A percentile compares a stretch with the other conserved stretches of the same genome.
These are phyloP conservation scores for Callimorpha dominula DNA, from an alignment of 2,888 invertebrate genomes.

Conservation along the genomic window DNA sequence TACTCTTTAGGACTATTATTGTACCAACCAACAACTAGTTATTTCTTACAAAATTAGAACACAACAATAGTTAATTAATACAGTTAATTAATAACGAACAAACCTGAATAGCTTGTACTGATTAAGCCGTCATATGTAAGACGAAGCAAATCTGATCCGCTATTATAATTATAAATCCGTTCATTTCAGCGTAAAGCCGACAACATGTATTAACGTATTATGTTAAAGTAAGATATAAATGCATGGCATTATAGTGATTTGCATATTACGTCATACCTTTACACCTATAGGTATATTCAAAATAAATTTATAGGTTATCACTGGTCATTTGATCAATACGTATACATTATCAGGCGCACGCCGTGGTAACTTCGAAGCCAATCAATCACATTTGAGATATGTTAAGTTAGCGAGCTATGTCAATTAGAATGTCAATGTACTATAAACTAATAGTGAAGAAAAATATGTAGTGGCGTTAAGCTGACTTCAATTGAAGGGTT, in stretches of 20 bases:
- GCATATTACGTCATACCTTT: slow-evolving; percentile 16
- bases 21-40: neutral
- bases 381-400: no score
- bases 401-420: no score
- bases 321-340: no score
- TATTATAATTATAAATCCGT: slow-evolving; percentile 36
- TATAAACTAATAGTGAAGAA: no score
- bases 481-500: no score
- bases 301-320: no score
- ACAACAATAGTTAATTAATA: slow-evolving; percentile 41
- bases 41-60: slow-evolving; percentile 18
- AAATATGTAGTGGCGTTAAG: no score
- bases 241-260: slow-evolving; percentile 16
- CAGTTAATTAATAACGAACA: slow-evolving; percentile 41
- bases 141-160: slow-evolving; percentile 39
- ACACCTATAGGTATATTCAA: neutral
- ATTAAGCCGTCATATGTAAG: slow-evolving; percentile 38
- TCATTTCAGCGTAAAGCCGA: slow-evolving; percentile 32
- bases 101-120: slow-evolving; percentile 26
- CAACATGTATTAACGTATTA: slow-evolving; percentile 29
- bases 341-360: no score
- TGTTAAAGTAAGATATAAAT: slow-evolving; percentile 20
- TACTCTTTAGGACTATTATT: neutral
- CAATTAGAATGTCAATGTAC: no score
- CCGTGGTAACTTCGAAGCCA: no score